phyloP scores from a whole-genome alignment of 37 sponge, comb jelly and placozoan species.

The Axinella damicornis region DNA sequence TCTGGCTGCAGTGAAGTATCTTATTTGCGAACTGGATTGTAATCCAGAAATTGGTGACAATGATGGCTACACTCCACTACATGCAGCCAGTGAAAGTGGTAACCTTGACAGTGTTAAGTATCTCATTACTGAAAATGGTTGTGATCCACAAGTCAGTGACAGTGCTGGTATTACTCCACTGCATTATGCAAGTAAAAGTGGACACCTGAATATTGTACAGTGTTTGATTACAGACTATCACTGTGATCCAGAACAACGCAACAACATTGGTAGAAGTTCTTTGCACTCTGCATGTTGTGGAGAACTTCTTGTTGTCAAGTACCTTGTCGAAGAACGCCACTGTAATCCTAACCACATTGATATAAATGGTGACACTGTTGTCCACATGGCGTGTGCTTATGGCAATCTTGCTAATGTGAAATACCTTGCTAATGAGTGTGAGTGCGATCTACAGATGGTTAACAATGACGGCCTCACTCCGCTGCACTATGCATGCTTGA shows the following conservation, averaged over 20 bases:
- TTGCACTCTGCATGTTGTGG: not conserved
- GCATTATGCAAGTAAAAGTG: not conserved
- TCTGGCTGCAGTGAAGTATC: conserved; percentile 3
- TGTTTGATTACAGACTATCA: not conserved
- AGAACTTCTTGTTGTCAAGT: conserved; percentile 1
- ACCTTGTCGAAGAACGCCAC: too few species aligned
- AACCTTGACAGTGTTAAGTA: conserved; percentile 5
- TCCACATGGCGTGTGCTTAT: too few species aligned
- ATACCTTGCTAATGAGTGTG: not conserved
- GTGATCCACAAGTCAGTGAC: too few species aligned
- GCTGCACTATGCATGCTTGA: conserved; percentile 11
- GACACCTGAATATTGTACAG: not conserved
- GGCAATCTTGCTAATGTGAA: conserved; percentile 15
- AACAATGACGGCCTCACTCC: conserved; percentile 42
- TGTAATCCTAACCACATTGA: too few species aligned
- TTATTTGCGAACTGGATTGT: not conserved
- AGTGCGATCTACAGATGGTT: not conserved
- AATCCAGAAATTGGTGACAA: not conserved
- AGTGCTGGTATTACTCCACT: not conserved
- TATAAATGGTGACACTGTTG: too few species aligned
- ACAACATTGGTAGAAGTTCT: too few species aligned
- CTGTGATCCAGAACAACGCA: not conserved
- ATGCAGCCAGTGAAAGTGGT: conserved; percentile 18
- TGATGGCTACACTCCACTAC: conserved; percentile 19
- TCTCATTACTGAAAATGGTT: conserved; percentile 3